Evolutionary conservation across 2,797 vertebrate genomes (phyloP), one percentile per base, ranked within the genome.

Genomic region (Iguana delicatissima): DNA sequence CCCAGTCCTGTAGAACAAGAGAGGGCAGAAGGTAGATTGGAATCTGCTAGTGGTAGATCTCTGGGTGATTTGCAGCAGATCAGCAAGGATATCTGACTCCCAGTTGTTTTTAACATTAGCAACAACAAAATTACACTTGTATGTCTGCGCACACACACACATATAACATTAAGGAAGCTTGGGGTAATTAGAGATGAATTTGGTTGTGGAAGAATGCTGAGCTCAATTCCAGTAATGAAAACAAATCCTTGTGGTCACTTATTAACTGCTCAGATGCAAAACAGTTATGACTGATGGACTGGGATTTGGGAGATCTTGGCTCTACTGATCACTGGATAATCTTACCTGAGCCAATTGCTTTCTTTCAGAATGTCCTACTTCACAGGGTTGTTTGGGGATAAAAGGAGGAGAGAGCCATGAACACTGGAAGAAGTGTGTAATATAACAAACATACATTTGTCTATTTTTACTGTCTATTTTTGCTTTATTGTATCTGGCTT

Each of bases 101-200:
- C 29, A 12, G 24, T 46, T 24, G 22, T 26, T 67, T 77, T 59
- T 76, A 86, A 86, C 14, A 86, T 20, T 62, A 62, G 59, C 73
- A 76, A 76, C 24, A 42, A 10, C 7, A 76, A 76, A 86, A 76
- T 5, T 46, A 85, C 72, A n/a, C 26, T 6, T 29, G 16, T 59
- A 20, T 1, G 20, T 20, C 10, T 14, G 3, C 32, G 4, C 4
- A 3, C 4, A 9, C 16, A 9, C 29, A n/a, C 0, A n/a, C 6
- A 22, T 3, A n/a, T 0, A 38, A 46, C 59, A n/a, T 64, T 6
- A 20, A 46, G 35, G 55, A 83, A 77, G 32, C 52, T 57, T 81
- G 32, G 38, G 35, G 29, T 77, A 77, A 62, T 14, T 2, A 2
- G n/a, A 9, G 32, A 77, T 42, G 1, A 16, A 26, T 3, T 62